Evolutionary conservation across 2,888 invertebrate species (phyloP).

Genomic region (Amaurobius ferox): DNA sequence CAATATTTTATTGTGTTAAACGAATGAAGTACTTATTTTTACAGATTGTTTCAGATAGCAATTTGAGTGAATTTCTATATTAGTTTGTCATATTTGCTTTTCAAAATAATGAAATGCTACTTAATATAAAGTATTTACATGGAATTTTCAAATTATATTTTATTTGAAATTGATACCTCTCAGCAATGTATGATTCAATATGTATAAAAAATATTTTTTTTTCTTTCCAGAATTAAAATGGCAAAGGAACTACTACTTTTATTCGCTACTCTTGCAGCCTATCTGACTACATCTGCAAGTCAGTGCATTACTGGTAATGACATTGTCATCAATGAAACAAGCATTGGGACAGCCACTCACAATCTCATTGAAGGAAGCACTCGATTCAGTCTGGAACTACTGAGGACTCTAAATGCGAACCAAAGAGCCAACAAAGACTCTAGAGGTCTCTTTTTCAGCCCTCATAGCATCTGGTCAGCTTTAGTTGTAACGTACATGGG

Average conservation of each 20-base stretch:
- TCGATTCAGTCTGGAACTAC: constrained; percentile 72
- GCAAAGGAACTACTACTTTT: constrained; percentile 1
- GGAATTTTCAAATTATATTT: no score
- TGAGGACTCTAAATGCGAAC: constrained; percentile 70
- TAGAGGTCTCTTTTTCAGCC: constrained; percentile 76
- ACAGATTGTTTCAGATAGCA: no score
- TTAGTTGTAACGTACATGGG: constrained; percentile 77
- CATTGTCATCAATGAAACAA: constrained; percentile 56
- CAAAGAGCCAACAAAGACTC: constrained; percentile 53
- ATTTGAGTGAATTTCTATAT: no score
- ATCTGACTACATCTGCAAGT: background rate
- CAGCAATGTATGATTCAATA: no score
- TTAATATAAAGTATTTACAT: no score
- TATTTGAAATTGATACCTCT: no score
- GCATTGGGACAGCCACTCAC: constrained; percentile 39
- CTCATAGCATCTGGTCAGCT: constrained; percentile 77
- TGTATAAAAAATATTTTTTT: background rate
- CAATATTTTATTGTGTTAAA: no score
- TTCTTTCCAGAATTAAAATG: constrained; percentile 31
- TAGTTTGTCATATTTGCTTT: no score
- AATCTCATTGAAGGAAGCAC: constrained; percentile 67
- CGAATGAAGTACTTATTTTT: no score
- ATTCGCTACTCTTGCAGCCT: background rate
- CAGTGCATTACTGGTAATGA: constrained; percentile 64
- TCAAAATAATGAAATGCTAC: no score